Evolutionary conservation across 2,888 invertebrate species (phyloP), one percentile per base, ranked within the genome.

Genomic region (Mesorhabditis sp.): DNA sequence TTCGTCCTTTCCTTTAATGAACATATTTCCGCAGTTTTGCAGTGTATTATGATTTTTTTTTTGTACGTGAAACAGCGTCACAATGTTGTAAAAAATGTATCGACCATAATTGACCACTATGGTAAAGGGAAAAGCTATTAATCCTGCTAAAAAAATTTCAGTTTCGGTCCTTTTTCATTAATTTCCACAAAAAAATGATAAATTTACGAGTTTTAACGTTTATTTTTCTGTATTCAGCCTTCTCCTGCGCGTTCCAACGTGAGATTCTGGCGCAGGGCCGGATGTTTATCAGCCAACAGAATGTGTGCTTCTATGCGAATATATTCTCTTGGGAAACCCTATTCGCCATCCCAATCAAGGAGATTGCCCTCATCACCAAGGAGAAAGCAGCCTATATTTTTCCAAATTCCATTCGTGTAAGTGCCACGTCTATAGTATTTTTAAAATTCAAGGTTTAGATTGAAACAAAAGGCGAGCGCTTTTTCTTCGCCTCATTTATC

Each of bases 201-300:
- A 28, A 28, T 28, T 28, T 28, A 2, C 28, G 28, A 63, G 7
- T 13, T 63, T 28, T 63, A 3, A 7, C 2, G 43, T 43, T 43
- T 10, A 42, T 67, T 43, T 63, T n/a, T n/a, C 4, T 41, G 13
- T 42, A 88, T 89, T 67, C 88, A 95, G 96, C 96, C 89, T 97
- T 96, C 88, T 94, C 95, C 15, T 96, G 96, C 89, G 96, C 96
- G 6, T 89, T 95, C 62, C 96, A 96, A 87, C 92, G 93, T 86
- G 96, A 97, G 86, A 95, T 97, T 85, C 89, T 97, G 74, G 92
- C 93, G 5, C 97, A 97, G 86, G 97, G 97, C 15, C 91, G 96
- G 43, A 90, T 97, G 83, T 97, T 95, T 89, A 92, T 95, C 66
- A 93, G 95, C 0, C 94, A 94, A 88, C 93, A 93, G 87, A 94